Conservation (phyloP, 2,113 vertebrate genomes). For the Pangasianodon hypophthalmus region DNA sequence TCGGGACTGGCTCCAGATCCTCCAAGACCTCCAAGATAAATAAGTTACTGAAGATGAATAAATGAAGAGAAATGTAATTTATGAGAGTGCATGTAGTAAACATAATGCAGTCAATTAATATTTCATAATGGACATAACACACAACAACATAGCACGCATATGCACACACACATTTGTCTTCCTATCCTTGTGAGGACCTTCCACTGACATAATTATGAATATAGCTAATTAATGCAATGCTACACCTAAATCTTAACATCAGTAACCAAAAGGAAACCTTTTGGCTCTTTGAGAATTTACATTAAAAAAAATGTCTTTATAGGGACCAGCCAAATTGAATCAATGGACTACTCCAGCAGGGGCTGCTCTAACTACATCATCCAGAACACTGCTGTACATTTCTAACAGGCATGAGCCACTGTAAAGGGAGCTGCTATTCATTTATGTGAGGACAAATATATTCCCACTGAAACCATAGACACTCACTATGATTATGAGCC, state of each 20-base stretch:
- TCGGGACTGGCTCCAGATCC: neutral
- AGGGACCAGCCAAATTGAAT: neutral
- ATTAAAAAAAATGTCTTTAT: neutral
- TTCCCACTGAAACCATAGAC: constrained; percentile 48
- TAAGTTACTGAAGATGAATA: neutral
- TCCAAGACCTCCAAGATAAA: neutral
- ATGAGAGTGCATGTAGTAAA: neutral
- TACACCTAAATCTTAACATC: neutral
- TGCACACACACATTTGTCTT: neutral
- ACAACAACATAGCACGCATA: neutral
- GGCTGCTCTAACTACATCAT: constrained; percentile 66
- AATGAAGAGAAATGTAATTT: neutral
- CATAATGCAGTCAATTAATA: neutral
- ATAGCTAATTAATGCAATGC: neutral
- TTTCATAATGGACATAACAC: neutral
- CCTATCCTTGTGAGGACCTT: neutral
- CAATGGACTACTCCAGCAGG: constrained; percentile 60
- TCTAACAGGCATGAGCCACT: constrained; percentile 7
- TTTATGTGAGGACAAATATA: constrained; percentile 32
- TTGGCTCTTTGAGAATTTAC: neutral
- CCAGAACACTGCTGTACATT: constrained; percentile 2
- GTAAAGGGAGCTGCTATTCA: constrained; percentile 33
- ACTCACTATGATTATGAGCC: constrained; percentile 35
- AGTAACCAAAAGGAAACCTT: neutral
- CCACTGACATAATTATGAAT: neutral